Conservation (phyloP, 2,797 vertebrate species). For the Myotis planiceps region DNA sequence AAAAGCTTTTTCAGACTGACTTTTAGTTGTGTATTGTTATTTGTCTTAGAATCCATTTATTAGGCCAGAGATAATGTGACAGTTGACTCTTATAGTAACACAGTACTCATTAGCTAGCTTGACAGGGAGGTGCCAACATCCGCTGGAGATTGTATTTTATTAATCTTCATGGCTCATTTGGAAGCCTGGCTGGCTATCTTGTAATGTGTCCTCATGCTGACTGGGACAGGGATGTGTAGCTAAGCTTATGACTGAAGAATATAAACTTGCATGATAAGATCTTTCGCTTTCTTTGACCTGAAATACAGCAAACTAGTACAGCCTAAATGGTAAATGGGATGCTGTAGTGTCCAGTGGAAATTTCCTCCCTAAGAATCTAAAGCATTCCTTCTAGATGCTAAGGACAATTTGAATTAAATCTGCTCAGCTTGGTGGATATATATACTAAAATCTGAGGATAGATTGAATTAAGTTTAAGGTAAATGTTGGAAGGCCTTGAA, state of each 20-base stretch:
- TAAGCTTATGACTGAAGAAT: not conserved
- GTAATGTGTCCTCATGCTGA: slow-evolving; percentile 72
- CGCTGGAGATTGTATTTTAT: slow-evolving; percentile 85
- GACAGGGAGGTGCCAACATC: slow-evolving; percentile 87
- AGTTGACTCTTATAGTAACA: slow-evolving; percentile 85
- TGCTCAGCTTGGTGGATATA: not conserved
- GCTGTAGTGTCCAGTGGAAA: not conserved
- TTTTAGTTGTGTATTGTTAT: slow-evolving; percentile 84
- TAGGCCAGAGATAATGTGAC: slow-evolving; percentile 87
- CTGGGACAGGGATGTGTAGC: slow-evolving; percentile 69
- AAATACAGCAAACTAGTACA: slow-evolving; percentile 42
- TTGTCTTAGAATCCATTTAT: slow-evolving; percentile 85
- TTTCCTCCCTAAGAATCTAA: slow-evolving; percentile 39
- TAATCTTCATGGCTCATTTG: slow-evolving; percentile 87
- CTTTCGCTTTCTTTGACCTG: slow-evolving; percentile 57
- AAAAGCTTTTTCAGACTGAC: slow-evolving; percentile 80
- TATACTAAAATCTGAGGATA: not conserved
- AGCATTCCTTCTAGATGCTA: not conserved
- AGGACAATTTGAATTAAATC: slow-evolving; percentile 1
- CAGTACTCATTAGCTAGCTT: slow-evolving; percentile 86
- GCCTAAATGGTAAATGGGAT: not conserved
- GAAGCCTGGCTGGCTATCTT: slow-evolving; percentile 76
- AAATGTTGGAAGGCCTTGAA: not conserved
- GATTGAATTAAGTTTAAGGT: slow-evolving; percentile 41
- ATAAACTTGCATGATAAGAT: slow-evolving; percentile 67